Conservation (phyloP, 2,888 invertebrate species). For the Dryobota labecula region DNA sequence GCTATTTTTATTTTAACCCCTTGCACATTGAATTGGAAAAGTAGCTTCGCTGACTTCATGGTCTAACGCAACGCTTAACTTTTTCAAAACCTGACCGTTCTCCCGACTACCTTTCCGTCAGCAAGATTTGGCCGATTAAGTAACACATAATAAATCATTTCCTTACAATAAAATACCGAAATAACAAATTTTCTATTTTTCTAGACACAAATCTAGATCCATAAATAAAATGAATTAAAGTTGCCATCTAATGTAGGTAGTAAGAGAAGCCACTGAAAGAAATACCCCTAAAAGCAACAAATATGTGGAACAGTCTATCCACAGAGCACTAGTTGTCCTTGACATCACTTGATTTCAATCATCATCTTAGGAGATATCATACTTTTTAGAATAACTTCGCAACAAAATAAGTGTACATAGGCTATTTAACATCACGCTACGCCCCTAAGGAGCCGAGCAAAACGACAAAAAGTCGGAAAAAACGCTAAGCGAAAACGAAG, state of each 20-base stretch:
- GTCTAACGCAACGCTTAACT: conserved; percentile 1
- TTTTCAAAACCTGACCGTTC: neutral
- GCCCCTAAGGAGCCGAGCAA: too few relatives aligned
- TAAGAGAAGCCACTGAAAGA: neutral
- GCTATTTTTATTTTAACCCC: conserved; percentile 17
- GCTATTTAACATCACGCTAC: too few relatives aligned
- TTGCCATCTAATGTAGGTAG: neutral
- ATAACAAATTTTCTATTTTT: too few relatives aligned
- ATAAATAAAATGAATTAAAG: neutral
- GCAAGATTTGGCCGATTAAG: neutral
- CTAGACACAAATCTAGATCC: neutral
- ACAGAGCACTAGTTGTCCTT: too few relatives aligned
- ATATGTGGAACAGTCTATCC: too few relatives aligned
- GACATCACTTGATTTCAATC: too few relatives aligned
- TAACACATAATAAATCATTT: neutral
- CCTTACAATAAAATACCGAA: neutral
- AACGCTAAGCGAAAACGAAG: too few relatives aligned
- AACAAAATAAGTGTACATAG: too few relatives aligned
- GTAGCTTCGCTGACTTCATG: conserved; percentile 1
- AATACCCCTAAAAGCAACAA: neutral
- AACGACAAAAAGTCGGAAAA: too few relatives aligned
- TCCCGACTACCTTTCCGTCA: neutral
- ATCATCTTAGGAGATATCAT: too few relatives aligned
- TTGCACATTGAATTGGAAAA: conserved; percentile 27
- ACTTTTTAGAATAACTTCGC: too few relatives aligned